phyloP scores from a whole-genome alignment of 2,113 vertebrate species.

The Halichoerus grypus region DNA sequence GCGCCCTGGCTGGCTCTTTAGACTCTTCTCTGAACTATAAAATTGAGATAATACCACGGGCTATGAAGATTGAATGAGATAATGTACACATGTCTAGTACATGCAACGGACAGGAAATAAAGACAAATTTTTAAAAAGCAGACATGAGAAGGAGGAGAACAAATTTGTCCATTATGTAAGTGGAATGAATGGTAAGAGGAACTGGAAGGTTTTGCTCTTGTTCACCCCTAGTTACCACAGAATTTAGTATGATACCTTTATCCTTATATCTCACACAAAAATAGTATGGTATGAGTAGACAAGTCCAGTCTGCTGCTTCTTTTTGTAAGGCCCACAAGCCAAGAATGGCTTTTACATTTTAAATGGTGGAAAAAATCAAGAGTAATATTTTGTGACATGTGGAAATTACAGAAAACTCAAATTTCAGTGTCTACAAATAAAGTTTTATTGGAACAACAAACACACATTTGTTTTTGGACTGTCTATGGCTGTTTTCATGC shows the following conservation, averaged over 20 bases:
- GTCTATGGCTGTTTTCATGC: neutral
- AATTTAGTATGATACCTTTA: neutral
- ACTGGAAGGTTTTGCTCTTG: neutral
- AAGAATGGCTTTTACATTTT: neutral
- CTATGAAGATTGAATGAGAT: conserved; percentile 38
- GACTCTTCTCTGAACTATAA: conserved; percentile 31
- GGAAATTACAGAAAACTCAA: conserved; percentile 33
- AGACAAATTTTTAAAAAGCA: neutral
- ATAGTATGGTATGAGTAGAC: neutral
- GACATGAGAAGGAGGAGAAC: neutral
- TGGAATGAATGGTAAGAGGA: neutral
- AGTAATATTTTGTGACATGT: neutral
- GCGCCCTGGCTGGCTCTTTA: neutral
- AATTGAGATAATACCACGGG: neutral
- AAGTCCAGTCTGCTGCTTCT: neutral
- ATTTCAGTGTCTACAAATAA: conserved; percentile 4
- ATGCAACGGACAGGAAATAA: neutral
- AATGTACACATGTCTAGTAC: neutral
- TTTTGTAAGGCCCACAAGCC: neutral
- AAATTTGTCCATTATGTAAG: neutral
- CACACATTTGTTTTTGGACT: neutral
- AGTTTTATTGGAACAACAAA: neutral
- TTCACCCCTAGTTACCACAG: neutral
- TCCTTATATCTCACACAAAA: neutral
- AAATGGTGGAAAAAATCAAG: neutral